Evolutionary conservation across 2,113 vertebrate species (phyloP).

Genomic region (Misgurnus mizolepis): DNA sequence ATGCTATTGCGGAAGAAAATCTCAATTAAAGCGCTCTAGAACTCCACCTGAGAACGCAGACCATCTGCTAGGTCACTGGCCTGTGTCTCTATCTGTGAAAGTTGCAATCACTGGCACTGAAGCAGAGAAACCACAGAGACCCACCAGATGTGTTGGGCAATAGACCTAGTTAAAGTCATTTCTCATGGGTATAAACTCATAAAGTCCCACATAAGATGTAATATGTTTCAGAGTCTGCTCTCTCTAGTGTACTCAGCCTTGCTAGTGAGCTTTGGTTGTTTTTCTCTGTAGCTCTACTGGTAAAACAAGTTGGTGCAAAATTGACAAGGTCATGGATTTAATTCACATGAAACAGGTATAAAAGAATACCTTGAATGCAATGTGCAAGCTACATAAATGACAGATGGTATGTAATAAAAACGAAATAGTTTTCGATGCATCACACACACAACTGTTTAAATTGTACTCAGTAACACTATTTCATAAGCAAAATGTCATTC

Average conservation of each 20-base stretch:
- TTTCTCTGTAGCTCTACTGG: too few relatives aligned
- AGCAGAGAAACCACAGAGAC: slow-evolving; percentile 16
- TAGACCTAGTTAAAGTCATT: slow-evolving; percentile 1
- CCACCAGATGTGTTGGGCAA: slow-evolving; percentile 17
- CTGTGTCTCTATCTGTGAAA: slow-evolving; percentile 1
- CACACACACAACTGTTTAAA: too few relatives aligned
- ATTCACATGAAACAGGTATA: too few relatives aligned
- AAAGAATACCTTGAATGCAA: too few relatives aligned
- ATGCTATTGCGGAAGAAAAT: slow-evolving; percentile 16
- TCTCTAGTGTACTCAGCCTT: neutral
- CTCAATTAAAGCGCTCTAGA: slow-evolving; percentile 27
- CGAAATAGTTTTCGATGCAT: too few relatives aligned
- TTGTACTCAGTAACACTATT: too few relatives aligned
- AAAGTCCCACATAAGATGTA: neutral
- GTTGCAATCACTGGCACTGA: slow-evolving; percentile 9
- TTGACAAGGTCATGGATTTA: too few relatives aligned
- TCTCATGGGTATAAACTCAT: slow-evolving; percentile 10
- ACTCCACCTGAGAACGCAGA: slow-evolving; percentile 1
- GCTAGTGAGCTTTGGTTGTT: neutral
- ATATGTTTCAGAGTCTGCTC: neutral
- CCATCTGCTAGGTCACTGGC: slow-evolving; percentile 14
- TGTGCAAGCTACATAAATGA: too few relatives aligned
- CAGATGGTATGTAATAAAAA: too few relatives aligned
- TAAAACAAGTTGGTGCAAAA: too few relatives aligned
- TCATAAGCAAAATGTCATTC: too few relatives aligned